Conservation (phyloP, 2,888 invertebrate genomes). For the Stenurella melanura region DNA sequence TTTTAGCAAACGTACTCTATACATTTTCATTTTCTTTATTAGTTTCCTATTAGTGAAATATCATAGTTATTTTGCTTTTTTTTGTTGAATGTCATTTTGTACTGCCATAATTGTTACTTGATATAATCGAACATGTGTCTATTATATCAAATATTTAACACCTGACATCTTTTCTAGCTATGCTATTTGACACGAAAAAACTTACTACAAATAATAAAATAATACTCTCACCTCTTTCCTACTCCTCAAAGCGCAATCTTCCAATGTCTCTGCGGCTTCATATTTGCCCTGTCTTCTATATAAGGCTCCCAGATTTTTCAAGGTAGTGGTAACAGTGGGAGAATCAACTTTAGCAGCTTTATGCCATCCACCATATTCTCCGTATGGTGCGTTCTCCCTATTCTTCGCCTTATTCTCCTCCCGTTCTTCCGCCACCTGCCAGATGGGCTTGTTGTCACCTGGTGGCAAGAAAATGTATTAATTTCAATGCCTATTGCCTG, state of each 20-base stretch:
- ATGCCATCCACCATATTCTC: slow-evolving; percentile 97
- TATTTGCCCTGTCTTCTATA: slow-evolving; percentile 99
- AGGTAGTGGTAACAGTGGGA: slow-evolving; percentile 96
- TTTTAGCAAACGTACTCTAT: too few relatives aligned
- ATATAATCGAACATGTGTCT: too few relatives aligned
- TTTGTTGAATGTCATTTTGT: too few relatives aligned
- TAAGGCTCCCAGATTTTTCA: slow-evolving; percentile 98
- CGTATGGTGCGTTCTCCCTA: slow-evolving; percentile 92
- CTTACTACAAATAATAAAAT: slow-evolving; percentile 11
- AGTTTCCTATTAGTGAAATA: too few relatives aligned
- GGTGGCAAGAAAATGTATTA: slow-evolving; percentile 11
- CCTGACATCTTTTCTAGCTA: not conserved
- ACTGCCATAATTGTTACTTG: too few relatives aligned
- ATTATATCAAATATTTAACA: too few relatives aligned
- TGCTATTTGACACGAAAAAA: not conserved
- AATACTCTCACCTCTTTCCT: slow-evolving; percentile 87
- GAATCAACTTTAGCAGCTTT: slow-evolving; percentile 99
- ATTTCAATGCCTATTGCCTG: too few relatives aligned
- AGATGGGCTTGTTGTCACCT: slow-evolving; percentile 96
- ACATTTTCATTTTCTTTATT: too few relatives aligned
- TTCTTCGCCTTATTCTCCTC: slow-evolving; percentile 95
- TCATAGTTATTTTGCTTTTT: too few relatives aligned
- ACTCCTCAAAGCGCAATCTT: slow-evolving; percentile 97
- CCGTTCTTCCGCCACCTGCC: slow-evolving; percentile 98
- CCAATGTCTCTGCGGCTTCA: slow-evolving; percentile 98